A percentile compares a stretch with the other conserved stretches of the same genome.
Conservation (phyloP, 2,888 invertebrate species). For the Calliphora vomitoria region DNA sequence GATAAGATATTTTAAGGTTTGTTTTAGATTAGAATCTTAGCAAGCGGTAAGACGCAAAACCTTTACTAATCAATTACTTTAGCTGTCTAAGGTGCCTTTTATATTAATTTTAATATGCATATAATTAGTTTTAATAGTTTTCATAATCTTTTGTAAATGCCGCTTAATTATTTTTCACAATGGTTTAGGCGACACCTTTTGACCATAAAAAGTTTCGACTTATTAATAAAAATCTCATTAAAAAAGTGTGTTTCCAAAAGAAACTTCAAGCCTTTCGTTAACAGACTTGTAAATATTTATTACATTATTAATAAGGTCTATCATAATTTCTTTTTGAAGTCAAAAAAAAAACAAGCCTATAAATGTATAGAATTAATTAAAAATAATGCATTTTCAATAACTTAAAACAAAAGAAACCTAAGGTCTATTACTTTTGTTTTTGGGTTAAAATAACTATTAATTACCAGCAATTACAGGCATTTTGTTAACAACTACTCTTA, state of each 20-base stretch:
- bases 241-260: background rate
- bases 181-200: constrained; percentile 63
- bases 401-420: background rate
- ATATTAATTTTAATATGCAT: background rate
- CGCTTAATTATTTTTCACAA: constrained; percentile 55
- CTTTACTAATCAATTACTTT: no score
- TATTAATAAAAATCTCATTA: constrained; percentile 42
- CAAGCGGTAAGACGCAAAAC: no score
- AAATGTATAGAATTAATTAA: constrained; percentile 40
- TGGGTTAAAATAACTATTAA: constrained; percentile 51
- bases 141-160: constrained; percentile 45
- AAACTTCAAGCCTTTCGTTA: background rate
- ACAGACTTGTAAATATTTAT: background rate
- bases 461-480: constrained; percentile 59
- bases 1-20: no score
- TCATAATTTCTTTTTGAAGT: constrained; percentile 26
- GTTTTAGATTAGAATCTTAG: no score
- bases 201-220: constrained; percentile 12
- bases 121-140: background rate
- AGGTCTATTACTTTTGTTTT: constrained; percentile 13
- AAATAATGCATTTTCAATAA: constrained; percentile 15
- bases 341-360: background rate
- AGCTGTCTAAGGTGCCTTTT: no score
- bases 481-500: background rate
- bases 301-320: constrained; percentile 22